phyloP scores from a whole-genome alignment of 1,140 invertebrate genomes.

The Octopus sinensis region DNA sequence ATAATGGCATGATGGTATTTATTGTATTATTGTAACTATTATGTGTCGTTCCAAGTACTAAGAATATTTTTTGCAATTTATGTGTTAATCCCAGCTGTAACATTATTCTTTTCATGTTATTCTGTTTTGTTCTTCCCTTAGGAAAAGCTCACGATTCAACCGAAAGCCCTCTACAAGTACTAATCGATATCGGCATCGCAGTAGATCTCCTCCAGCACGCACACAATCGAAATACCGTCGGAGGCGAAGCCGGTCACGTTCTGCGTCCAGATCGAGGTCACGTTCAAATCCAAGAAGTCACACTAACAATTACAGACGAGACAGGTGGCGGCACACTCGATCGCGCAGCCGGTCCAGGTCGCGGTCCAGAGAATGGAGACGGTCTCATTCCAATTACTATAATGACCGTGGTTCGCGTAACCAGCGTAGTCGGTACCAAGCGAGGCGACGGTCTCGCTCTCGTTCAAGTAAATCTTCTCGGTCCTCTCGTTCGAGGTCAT shows the following conservation, averaged over 20 bases:
- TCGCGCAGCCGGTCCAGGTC: constrained; percentile 26
- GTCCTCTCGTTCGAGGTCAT: constrained; percentile 22
- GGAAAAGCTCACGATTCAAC: neutral
- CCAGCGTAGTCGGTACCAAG: neutral
- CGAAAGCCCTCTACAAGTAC: neutral
- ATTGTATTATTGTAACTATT: too few relatives aligned
- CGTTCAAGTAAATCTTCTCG: constrained; percentile 47
- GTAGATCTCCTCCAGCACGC: neutral
- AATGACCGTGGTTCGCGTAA: neutral
- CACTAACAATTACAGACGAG: neutral
- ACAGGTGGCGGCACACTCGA: constrained; percentile 13
- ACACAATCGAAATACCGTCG: constrained; percentile 3
- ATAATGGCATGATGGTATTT: too few relatives aligned
- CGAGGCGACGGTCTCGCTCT: constrained; percentile 19
- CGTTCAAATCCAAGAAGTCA: constrained; percentile 12
- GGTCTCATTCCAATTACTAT: neutral
- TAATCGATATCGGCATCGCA: neutral
- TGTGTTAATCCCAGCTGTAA: too few relatives aligned
- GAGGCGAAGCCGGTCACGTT: constrained; percentile 12
- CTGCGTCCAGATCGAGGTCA: constrained; percentile 11
- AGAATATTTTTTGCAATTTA: too few relatives aligned
- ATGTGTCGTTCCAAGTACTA: too few relatives aligned
- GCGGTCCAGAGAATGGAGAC: constrained; percentile 32
- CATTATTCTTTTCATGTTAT: too few relatives aligned
- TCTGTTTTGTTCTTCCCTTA: too few relatives aligned